Evolutionary conservation across 2,797 vertebrate species (phyloP).

Genomic region (Karalla daura): DNA sequence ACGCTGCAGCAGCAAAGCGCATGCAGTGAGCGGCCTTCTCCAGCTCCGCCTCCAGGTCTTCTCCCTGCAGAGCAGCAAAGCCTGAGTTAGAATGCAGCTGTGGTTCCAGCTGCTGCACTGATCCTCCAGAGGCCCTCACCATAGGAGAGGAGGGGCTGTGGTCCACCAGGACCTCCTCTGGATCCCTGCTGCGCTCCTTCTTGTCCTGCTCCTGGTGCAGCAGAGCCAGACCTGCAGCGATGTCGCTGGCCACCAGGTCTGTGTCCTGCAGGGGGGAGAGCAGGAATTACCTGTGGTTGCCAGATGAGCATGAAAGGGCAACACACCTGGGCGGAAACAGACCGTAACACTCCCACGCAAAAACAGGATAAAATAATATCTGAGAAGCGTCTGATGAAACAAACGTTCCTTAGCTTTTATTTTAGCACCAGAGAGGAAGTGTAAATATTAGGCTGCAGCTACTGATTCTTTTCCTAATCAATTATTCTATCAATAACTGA

Average conservation of each 20-base stretch:
- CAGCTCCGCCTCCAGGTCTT: constrained; percentile 89
- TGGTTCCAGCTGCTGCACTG: neutral
- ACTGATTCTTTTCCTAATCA: no score
- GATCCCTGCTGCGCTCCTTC: constrained; percentile 86
- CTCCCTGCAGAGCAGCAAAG: constrained; percentile 74
- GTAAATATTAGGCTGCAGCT: no score
- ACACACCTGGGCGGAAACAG: no score
- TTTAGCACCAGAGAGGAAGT: no score
- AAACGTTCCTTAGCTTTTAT: no score
- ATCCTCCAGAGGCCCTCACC: constrained; percentile 75
- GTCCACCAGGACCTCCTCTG: constrained; percentile 78
- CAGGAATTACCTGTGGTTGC: no score
- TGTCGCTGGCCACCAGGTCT: constrained; percentile 95
- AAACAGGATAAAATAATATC: no score
- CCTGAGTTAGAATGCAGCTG: no score
- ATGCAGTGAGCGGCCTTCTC: constrained; percentile 92
- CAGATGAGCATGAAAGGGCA: no score
- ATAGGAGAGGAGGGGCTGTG: constrained; percentile 83
- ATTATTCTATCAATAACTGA: no score
- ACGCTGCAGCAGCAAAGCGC: constrained; percentile 93
- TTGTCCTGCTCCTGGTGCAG: constrained; percentile 97
- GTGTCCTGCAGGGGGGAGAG: constrained; percentile 93
- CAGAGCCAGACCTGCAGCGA: constrained; percentile 93
- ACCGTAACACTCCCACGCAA: no score
- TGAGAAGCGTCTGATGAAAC: no score